These are phyloP conservation scores for Torymus auratus DNA, from an alignment of 2,888 invertebrate species.

Conservation along the genomic window DNA sequence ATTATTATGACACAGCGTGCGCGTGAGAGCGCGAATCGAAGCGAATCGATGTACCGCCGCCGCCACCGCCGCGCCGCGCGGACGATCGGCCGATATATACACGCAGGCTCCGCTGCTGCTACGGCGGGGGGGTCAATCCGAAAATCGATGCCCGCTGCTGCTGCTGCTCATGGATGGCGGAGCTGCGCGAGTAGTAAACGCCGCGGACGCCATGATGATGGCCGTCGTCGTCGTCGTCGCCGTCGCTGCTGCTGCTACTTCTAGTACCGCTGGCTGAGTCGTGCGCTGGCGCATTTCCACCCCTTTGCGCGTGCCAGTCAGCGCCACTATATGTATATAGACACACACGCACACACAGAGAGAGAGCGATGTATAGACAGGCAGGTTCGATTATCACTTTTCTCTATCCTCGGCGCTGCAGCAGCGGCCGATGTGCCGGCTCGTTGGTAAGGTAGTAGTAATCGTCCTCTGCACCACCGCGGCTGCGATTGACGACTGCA, in stretches of 20 bases:
- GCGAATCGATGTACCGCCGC: neutral
- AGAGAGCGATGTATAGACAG: no score
- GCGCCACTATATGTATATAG: no score
- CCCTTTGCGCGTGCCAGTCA: neutral
- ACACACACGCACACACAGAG: no score
- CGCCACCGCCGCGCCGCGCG: slow-evolving; percentile 61
- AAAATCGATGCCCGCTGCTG: slow-evolving; percentile 25
- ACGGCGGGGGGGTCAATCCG: slow-evolving; percentile 46
- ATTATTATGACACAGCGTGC: no score
- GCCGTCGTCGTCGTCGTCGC: neutral
- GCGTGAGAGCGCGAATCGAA: neutral
- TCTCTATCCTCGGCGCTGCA: neutral
- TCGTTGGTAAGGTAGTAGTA: neutral
- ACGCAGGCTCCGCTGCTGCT: slow-evolving; percentile 58
- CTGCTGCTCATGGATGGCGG: no score
- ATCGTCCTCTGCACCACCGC: no score
- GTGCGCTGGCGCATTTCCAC: slow-evolving; percentile 20
- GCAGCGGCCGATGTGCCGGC: neutral
- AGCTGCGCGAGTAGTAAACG: slow-evolving; percentile 4
- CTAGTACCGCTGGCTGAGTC: neutral
- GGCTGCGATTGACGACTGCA: slow-evolving; percentile 13
- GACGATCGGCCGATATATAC: slow-evolving; percentile 66
- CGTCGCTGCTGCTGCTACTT: neutral
- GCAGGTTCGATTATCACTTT: no score
- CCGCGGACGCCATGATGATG: slow-evolving; percentile 5